These are phyloP conservation scores for Xestoiulus laeticollis DNA, from an alignment of 2,888 invertebrate species.

Conservation along the genomic window DNA sequence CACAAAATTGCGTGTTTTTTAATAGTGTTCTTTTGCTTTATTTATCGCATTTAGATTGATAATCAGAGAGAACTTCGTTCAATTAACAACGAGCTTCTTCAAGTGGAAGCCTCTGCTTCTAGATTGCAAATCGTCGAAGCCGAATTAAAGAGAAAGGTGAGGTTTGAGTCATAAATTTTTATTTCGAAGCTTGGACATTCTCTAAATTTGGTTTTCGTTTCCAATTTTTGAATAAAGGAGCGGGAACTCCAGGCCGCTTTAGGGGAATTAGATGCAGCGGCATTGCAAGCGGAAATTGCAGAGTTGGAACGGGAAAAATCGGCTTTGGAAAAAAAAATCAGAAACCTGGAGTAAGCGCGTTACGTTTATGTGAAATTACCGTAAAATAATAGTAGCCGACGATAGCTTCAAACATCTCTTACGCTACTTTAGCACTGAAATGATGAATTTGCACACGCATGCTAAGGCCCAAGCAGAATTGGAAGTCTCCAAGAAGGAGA, in stretches of 20 bases:
- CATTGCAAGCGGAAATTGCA: neutral
- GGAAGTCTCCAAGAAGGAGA: conserved; percentile 47
- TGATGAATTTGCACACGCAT: conserved; percentile 42
- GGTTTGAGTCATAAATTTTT: neutral
- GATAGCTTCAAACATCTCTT: neutral
- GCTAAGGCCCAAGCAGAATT: conserved; percentile 46
- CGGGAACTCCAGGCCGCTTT: conserved; percentile 17
- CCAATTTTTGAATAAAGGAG: neutral
- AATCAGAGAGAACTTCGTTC: conserved; percentile 5
- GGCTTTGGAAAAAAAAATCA: neutral
- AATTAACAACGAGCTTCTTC: conserved; percentile 17
- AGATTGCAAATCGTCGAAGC: conserved; percentile 7
- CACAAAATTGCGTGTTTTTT: too few relatives aligned
- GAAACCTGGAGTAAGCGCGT: conserved; percentile 47
- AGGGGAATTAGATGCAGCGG: neutral
- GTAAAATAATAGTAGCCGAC: neutral
- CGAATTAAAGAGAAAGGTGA: conserved; percentile 48
- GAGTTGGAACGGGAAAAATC: conserved; percentile 14
- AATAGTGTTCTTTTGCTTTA: neutral
- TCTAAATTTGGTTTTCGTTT: neutral
- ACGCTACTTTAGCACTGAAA: conserved; percentile 17
- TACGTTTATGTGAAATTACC: neutral
- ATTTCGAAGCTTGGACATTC: neutral
- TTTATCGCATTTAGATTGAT: neutral
- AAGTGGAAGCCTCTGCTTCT: conserved; percentile 27